Base-by-base conservation (phyloP, 2,888 invertebrate species). In the Cephalotes varians region DNA sequence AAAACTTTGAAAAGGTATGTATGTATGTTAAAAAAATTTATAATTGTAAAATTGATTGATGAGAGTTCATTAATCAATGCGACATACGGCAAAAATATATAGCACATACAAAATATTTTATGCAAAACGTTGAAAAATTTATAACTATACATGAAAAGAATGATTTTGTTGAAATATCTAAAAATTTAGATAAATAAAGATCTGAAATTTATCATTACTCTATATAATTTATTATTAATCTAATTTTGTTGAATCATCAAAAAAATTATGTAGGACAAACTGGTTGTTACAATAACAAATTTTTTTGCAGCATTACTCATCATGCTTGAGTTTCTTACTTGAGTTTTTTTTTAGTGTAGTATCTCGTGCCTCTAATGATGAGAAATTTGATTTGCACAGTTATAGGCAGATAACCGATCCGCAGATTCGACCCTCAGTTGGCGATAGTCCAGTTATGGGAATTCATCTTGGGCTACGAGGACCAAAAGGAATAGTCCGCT, bases 1-100 rank as follows among this genome's bases (percentile, higher is more conserved):
- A 95, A 95, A 88, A 97, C 97, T 25, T 94, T 97, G 25, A 96
- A 95, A 94, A 95, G 94, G 97, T 97, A 95, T 91, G 86, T 87
- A 95, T 94, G 97, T 97, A 95, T 92, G 87, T 87, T 18, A 10
- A 44, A 44, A 28, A 49, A 34, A 34, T 65, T 25, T 56, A 12
- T 56, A 28, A 28, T 72, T 37, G 18, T 77, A 25, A 37, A 37
- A 64, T 40, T 12, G 10, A 40, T 40, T 15, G 10, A 12, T 12
- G 31, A 58, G 2, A 60, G 44, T 31, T 37, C 1, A 1, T 12
- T 54, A 31, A 73, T 18, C 7, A 40, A 9, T 21, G 12, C 4
- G 3, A 31, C 25, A 1, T 40, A 56, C 3, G 6, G 2, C 5
- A 60, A 28, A 60, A 47, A 2, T 73, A 28, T 28, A 44, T 49